Evolutionary conservation across 35 echinoderm and acorn worm species (phyloP), one percentile per base, ranked within the genome.

Genomic region (Lytechinus pictus): DNA sequence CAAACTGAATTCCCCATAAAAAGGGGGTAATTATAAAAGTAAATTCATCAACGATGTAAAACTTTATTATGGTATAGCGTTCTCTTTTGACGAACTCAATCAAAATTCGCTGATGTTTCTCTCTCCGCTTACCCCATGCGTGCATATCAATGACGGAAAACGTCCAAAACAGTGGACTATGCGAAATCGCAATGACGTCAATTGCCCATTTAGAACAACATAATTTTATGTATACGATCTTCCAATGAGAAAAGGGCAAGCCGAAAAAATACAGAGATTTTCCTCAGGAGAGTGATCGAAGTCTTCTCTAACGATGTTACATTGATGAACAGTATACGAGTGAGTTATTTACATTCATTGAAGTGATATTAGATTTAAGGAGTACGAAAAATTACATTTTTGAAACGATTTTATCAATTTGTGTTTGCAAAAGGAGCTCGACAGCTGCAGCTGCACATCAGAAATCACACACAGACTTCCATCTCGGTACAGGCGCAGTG

Each of bases 121-220:
- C 28, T 90, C 52, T 90, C 10, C 52, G 28, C 9, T n/a, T 44
- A 21, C 88, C 88, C 52, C 52, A n/a, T 90, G 52, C 24, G 28
- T 90, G 52, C 52, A 52, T 14, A 12, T 90, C 88, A 90, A 54
- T 54, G 88, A 90, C 88, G 52, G 52, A 44, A 52, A 52, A 12
- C 28, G 88, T 90, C 88, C 52, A 7, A 90, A 90, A 93, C 57
- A 57, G 92, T 16, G 53, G 92, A 93, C 53, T 54, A 27, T 53
- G 92, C 92, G 92, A 93, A 93, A 93, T 93, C 8, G 52, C n/a
- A 93, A 93, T 93, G 92, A 93, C 92, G 92, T 93, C 92, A 93
- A 93, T 93, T 57, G 92, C 92, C 92, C 55, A 93, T 93, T 93
- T 93, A 93, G 92, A 93, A 93, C 52, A 54, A 57, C 92, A 93